These are phyloP conservation scores for Minunthozetes semirufus DNA, from an alignment of 2,888 invertebrate species.

Conservation along the genomic window DNA sequence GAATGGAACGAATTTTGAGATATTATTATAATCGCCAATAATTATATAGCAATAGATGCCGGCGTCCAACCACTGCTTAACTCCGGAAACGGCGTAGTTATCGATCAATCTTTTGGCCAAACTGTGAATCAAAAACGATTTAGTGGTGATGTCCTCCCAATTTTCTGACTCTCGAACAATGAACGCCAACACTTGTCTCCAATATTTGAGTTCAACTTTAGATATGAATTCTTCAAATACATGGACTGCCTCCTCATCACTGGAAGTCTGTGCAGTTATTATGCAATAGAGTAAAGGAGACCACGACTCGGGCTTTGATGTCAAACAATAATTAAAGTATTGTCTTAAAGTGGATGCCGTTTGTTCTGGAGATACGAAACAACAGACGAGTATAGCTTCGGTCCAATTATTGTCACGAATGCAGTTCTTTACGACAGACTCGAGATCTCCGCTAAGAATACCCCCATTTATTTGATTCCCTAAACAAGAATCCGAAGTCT, in stretches of 20 bases:
- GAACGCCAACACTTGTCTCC: conserved; percentile 14
- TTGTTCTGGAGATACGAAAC: conserved; percentile 10
- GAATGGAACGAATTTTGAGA: conserved; percentile 12
- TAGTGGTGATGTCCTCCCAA: not conserved
- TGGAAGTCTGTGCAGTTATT: conserved; percentile 9
- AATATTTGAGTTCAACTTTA: conserved; percentile 25
- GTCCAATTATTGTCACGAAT: conserved; percentile 16
- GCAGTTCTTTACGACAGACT: conserved; percentile 9
- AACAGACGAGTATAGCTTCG: conserved; percentile 25
- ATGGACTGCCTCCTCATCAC: not conserved
- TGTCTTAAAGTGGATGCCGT: not conserved
- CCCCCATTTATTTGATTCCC: conserved; percentile 9
- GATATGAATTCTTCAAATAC: not conserved
- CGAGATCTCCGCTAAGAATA: conserved; percentile 21
- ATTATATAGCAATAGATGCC: conserved; percentile 32
- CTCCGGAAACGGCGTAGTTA: not conserved
- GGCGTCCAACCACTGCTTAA: conserved; percentile 15
- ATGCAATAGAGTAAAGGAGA: conserved; percentile 29
- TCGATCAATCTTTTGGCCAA: conserved; percentile 22
- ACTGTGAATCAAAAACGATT: not conserved
- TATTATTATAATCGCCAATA: conserved; percentile 2
- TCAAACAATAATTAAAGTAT: conserved; percentile 12
- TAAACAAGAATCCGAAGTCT: not conserved
- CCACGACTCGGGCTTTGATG: conserved; percentile 23
- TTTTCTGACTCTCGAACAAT: conserved; percentile 15